Evolutionary conservation across 2,113 vertebrate genomes (phyloP).

Genomic region (Aepyceros melampus): DNA sequence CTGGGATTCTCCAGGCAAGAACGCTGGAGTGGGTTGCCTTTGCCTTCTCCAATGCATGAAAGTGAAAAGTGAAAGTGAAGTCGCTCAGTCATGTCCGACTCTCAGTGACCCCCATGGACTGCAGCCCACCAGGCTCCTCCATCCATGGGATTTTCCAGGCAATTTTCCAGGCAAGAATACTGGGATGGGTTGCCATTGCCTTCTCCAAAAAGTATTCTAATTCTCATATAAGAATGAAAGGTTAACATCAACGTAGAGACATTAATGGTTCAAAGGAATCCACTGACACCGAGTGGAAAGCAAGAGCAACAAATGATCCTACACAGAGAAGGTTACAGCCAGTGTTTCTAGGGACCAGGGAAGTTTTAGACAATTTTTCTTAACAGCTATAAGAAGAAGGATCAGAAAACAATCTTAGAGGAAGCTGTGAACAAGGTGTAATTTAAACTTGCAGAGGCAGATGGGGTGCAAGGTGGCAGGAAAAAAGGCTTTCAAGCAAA

Average conservation of each 20-base stretch:
- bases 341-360: not conserved
- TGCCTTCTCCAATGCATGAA: no score
- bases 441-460: slow-evolving; percentile 26
- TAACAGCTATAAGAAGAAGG: not conserved
- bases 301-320: not conserved
- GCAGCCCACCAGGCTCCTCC: no score
- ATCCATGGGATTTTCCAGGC: no score
- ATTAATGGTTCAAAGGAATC: not conserved
- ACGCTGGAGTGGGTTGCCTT: no score
- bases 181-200: no score
- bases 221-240: not conserved
- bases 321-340: not conserved
- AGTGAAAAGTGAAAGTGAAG: no score
- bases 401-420: not conserved
- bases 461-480: not conserved
- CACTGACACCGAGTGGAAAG: not conserved
- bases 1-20: no score
- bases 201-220: not conserved
- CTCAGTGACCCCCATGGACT: no score
- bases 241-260: not conserved
- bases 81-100: no score
- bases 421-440: not conserved
- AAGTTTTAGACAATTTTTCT: slow-evolving; percentile 7
- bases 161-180: no score
- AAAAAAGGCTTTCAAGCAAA: not conserved